Conservation (phyloP, 1,140 invertebrate genomes). For the Halictus rubicundus region DNA sequence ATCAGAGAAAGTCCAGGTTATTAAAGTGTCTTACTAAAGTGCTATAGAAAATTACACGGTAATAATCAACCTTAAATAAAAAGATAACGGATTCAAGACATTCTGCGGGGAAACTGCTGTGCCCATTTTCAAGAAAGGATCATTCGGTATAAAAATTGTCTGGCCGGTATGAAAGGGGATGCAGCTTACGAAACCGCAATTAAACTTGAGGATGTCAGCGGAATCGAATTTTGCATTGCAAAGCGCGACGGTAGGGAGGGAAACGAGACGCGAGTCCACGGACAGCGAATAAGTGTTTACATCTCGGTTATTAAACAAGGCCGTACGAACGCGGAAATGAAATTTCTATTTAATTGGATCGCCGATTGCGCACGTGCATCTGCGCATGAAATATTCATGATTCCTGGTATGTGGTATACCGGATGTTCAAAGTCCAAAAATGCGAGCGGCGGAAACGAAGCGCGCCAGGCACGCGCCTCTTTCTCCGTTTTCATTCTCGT, state of each 20-base stretch:
- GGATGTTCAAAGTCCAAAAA: neutral
- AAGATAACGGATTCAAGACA: no score
- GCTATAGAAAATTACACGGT: no score
- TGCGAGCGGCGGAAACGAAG: no score
- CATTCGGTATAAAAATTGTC: no score
- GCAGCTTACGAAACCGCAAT: neutral
- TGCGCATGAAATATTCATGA: constrained; percentile 17
- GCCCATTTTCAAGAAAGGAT: no score
- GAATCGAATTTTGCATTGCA: neutral
- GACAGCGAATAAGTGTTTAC: constrained; percentile 17
- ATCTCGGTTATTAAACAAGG: constrained; percentile 14
- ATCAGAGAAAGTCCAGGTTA: no score
- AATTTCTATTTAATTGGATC: constrained; percentile 38
- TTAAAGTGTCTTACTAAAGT: no score
- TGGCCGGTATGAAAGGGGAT: no score
- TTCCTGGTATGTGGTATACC: neutral
- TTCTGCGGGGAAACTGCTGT: no score
- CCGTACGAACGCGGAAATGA: constrained; percentile 10
- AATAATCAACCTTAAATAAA: no score
- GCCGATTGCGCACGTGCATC: constrained; percentile 10
- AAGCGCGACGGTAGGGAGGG: neutral
- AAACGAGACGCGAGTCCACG: neutral
- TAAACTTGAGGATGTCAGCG: neutral
- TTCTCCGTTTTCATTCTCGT: neutral
- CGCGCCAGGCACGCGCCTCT: no score